Percentiles rank a stretch among this genome's conserved stretches.
These are phyloP conservation scores for Kuschelorhynchus macadamiae DNA, from an alignment of 2,888 invertebrate genomes.

Conservation along the genomic window DNA sequence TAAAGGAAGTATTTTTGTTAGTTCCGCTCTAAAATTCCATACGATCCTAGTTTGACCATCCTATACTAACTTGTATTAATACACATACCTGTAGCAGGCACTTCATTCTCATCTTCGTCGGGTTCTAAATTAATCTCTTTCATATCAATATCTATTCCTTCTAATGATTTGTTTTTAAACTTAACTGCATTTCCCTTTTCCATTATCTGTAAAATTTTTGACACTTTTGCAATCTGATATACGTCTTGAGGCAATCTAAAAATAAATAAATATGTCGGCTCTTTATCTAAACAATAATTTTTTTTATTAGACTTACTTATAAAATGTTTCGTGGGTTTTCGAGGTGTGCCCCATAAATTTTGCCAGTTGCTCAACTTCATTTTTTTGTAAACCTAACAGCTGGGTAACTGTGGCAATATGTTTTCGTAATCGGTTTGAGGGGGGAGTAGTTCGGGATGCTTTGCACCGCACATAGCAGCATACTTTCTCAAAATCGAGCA, in stretches of 20 bases:
- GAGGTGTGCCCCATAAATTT: conserved; percentile 45
- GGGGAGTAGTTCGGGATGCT: conserved; percentile 43
- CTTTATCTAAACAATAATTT: too few species aligned
- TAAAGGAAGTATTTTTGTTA: too few species aligned
- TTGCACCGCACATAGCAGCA: conserved; percentile 50
- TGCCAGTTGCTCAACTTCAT: conserved; percentile 43
- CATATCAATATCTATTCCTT: conserved; percentile 49
- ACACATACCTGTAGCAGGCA: conserved; percentile 16
- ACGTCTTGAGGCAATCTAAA: neutral
- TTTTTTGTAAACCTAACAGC: conserved; percentile 23
- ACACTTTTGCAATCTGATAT: conserved; percentile 50
- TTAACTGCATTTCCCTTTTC: conserved; percentile 45
- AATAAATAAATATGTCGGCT: too few species aligned
- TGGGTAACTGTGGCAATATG: conserved; percentile 44
- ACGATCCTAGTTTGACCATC: too few species aligned
- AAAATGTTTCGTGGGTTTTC: conserved; percentile 39
- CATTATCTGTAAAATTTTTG: conserved; percentile 50
- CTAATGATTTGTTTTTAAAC: conserved; percentile 48
- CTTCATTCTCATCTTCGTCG: conserved; percentile 12
- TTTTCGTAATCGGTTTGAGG: conserved; percentile 26
- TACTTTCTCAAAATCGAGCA: conserved; percentile 51
- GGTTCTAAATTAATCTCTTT: conserved; percentile 18
- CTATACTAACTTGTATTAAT: too few species aligned
- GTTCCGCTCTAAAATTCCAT: too few species aligned
- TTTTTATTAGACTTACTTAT: conserved; percentile 31